phyloP scores from a whole-genome alignment of 2,888 invertebrate genomes.

The Eubasilissa splendida region DNA sequence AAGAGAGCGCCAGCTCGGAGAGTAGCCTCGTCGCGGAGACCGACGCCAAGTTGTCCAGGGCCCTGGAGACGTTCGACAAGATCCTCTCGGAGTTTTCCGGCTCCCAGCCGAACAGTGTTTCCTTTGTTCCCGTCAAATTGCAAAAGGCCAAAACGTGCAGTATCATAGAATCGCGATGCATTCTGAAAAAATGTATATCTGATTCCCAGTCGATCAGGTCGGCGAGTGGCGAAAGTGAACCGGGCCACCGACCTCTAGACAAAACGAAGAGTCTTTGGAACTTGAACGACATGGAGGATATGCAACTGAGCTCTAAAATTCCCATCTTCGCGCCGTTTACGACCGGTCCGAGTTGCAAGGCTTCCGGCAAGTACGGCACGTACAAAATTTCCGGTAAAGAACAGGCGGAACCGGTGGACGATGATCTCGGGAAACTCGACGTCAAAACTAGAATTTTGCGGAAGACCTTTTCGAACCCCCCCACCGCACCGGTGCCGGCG shows the following conservation, averaged over 20 bases:
- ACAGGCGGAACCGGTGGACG: conserved; percentile 60
- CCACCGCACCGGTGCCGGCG: conserved; percentile 69
- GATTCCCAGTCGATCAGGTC: conserved; percentile 64
- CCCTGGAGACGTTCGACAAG: conserved; percentile 71
- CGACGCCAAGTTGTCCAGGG: conserved; percentile 65
- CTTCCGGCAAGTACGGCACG: conserved; percentile 69
- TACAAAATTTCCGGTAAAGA: conserved; percentile 68
- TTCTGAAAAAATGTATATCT: conserved; percentile 75
- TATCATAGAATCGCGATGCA: conserved; percentile 80
- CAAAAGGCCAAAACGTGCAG: conserved; percentile 82
- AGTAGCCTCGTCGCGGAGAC: conserved; percentile 4
- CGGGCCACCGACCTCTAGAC: conserved; percentile 67
- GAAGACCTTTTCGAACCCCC: conserved; percentile 72
- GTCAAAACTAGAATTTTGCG: conserved; percentile 73
- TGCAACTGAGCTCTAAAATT: conserved; percentile 64
- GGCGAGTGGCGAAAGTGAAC: conserved; percentile 30
- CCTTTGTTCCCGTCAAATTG: conserved; percentile 72
- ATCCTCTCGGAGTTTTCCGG: conserved; percentile 68
- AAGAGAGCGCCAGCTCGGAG: background rate
- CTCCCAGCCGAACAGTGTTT: conserved; percentile 62
- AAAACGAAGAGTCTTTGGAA: conserved; percentile 76
- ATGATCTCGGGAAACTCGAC: conserved; percentile 70
- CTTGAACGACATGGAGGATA: conserved; percentile 73
- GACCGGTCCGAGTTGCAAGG: conserved; percentile 66
- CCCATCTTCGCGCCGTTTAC: conserved; percentile 67